Evolutionary conservation across 2,113 vertebrate genomes (phyloP).

Genomic region (Dromas ardeola): DNA sequence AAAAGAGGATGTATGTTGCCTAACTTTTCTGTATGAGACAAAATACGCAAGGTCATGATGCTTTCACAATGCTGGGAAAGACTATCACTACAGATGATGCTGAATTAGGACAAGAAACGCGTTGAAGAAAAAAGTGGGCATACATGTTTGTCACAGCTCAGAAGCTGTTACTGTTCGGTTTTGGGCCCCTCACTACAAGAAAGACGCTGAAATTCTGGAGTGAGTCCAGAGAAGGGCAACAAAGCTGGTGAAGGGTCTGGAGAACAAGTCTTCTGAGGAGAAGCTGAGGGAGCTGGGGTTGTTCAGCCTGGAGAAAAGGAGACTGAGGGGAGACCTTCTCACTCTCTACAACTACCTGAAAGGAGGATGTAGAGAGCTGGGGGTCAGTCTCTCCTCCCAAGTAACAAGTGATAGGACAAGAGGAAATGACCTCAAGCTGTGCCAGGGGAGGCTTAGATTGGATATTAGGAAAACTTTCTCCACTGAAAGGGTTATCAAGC

Average conservation of each 20-base stretch:
- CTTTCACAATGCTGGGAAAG: background rate
- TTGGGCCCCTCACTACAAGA: background rate
- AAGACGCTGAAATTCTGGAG: background rate
- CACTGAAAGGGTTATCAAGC: background rate
- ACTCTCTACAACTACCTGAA: background rate
- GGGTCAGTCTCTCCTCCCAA: background rate
- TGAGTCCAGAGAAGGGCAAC: background rate
- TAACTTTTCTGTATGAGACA: background rate
- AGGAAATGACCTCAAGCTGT: background rate
- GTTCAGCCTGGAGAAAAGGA: background rate
- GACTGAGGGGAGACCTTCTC: background rate
- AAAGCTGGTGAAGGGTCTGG: background rate
- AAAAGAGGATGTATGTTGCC: background rate
- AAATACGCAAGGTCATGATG: background rate
- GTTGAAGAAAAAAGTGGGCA: background rate
- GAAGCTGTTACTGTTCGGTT: background rate
- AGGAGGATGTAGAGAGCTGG: background rate
- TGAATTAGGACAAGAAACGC: background rate
- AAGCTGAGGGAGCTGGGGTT: background rate
- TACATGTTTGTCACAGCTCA: background rate
- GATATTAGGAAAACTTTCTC: background rate
- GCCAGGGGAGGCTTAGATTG: background rate
- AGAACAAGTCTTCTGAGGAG: background rate
- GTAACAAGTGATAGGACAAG: background rate
- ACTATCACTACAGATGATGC: background rate